Evolutionary conservation across 2,113 vertebrate species (phyloP).

Genomic region (Vulpes lagopus): DNA sequence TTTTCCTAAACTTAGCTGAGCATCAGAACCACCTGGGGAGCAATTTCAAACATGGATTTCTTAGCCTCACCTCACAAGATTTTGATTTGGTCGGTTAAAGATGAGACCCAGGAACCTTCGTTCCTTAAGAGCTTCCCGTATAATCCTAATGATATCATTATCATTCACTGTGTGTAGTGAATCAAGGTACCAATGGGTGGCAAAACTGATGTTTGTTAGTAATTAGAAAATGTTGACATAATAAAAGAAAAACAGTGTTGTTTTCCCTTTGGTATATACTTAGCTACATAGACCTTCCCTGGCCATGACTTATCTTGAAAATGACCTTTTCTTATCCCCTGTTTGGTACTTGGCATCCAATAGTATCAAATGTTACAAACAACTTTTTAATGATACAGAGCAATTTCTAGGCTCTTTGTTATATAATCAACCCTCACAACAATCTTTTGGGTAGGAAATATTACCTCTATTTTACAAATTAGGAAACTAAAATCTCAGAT

Average conservation of each 20-base stretch:
- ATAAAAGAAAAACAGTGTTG: slow-evolving; percentile 47
- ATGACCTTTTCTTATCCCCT: neutral
- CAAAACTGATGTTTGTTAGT: slow-evolving; percentile 41
- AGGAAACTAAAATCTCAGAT: neutral
- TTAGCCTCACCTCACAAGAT: slow-evolving; percentile 15
- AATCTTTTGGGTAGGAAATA: slow-evolving; percentile 24
- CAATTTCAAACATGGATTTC: slow-evolving; percentile 58
- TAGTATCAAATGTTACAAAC: slow-evolving; percentile 32
- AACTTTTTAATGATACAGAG: neutral
- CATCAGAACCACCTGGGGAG: slow-evolving; percentile 60
- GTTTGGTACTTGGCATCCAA: neutral
- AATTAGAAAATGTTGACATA: slow-evolving; percentile 52
- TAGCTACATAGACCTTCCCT: neutral
- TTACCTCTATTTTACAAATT: neutral
- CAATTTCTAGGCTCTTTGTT: neutral
- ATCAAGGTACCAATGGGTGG: slow-evolving; percentile 17
- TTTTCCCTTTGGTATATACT: slow-evolving; percentile 9
- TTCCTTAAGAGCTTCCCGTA: slow-evolving; percentile 47
- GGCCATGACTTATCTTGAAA: neutral
- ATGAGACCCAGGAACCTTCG: slow-evolving; percentile 39
- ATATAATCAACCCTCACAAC: neutral
- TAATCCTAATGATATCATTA: slow-evolving; percentile 50
- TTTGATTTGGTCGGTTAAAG: slow-evolving; percentile 58
- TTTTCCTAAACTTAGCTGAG: slow-evolving; percentile 67
- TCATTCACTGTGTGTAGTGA: neutral